Evolutionary conservation across 1,140 invertebrate species (phyloP).

Genomic region (Helicoverpa zea): DNA sequence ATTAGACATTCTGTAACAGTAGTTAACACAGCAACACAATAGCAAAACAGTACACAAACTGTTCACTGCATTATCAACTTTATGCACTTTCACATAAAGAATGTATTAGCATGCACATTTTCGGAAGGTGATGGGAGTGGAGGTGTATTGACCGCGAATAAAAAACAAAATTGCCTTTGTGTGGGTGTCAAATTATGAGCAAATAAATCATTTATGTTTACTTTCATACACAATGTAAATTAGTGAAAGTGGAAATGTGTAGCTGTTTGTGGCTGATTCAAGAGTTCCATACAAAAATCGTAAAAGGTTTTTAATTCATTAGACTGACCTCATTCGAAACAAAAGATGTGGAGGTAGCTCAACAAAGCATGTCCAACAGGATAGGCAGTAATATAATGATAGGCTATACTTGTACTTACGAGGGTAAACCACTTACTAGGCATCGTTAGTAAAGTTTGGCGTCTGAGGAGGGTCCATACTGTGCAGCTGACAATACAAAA

Average conservation of each 20-base stretch:
- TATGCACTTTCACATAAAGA: slow-evolving; percentile 28
- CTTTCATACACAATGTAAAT: slow-evolving; percentile 40
- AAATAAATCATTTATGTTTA: slow-evolving; percentile 41
- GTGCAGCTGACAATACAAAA: slow-evolving; percentile 97
- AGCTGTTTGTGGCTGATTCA: slow-evolving; percentile 5
- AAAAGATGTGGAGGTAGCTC: slow-evolving; percentile 55
- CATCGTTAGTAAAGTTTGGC: slow-evolving; percentile 97
- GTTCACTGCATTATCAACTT: slow-evolving; percentile 19
- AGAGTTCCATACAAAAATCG: slow-evolving; percentile 1
- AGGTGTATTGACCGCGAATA: slow-evolving; percentile 44
- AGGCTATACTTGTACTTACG: slow-evolving; percentile 31
- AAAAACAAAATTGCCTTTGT: slow-evolving; percentile 41
- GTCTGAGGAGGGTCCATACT: slow-evolving; percentile 96
- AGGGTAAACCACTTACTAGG: slow-evolving; percentile 92
- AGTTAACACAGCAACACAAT: slow-evolving; percentile 24
- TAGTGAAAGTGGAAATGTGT: slow-evolving; percentile 42
- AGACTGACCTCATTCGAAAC: slow-evolving; percentile 58
- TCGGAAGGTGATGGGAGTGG: slow-evolving; percentile 22
- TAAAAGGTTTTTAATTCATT: slow-evolving; percentile 45
- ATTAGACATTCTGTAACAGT: slow-evolving; percentile 33
- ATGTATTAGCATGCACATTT: slow-evolving; percentile 44
- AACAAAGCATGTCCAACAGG: slow-evolving; percentile 61
- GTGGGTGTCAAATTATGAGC: slow-evolving; percentile 42
- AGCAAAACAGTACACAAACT: slow-evolving; percentile 10
- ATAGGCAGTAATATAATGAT: slow-evolving; percentile 50